Conservation (phyloP, 2,888 invertebrate genomes). For the Lepetodrilus schrolli region DNA sequence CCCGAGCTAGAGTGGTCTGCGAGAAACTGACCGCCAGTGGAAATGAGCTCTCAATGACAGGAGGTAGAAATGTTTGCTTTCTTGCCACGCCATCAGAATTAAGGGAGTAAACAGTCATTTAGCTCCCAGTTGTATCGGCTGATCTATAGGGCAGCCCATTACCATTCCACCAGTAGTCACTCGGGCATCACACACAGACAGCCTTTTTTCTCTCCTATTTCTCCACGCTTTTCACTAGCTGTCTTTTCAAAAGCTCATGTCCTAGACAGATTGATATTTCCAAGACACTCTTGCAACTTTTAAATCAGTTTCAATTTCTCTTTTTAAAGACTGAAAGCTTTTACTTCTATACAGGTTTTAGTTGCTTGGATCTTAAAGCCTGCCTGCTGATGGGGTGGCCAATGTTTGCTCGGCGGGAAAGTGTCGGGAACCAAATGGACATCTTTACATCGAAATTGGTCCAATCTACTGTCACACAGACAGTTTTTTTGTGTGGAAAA, state of each 20-base stretch:
- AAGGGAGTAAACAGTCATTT: slow-evolving; percentile 29
- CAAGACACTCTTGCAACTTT: slow-evolving; percentile 3
- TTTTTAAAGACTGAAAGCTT: not conserved
- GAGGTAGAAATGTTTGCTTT: slow-evolving; percentile 31
- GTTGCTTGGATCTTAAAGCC: slow-evolving; percentile 10
- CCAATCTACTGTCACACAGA: too few species aligned
- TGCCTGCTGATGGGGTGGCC: not conserved
- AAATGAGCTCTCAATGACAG: slow-evolving; percentile 28
- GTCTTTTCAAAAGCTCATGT: slow-evolving; percentile 16
- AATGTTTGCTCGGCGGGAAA: not conserved
- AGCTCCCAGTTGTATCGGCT: not conserved
- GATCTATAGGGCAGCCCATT: slow-evolving; percentile 21
- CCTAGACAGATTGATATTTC: slow-evolving; percentile 14
- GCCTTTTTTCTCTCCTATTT: slow-evolving; percentile 2
- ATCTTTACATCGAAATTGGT: not conserved
- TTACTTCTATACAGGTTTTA: not conserved
- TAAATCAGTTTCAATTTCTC: slow-evolving; percentile 23
- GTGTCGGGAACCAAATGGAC: too few species aligned
- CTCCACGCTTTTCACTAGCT: not conserved
- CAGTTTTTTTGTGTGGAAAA: too few species aligned
- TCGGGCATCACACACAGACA: too few species aligned
- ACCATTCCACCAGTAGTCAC: not conserved
- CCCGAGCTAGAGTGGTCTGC: slow-evolving; percentile 8
- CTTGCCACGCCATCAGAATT: slow-evolving; percentile 29
- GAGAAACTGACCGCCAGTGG: slow-evolving; percentile 28